Evolutionary conservation across 2,113 vertebrate genomes (phyloP).

Genomic region (Rhabdornis inornatus): DNA sequence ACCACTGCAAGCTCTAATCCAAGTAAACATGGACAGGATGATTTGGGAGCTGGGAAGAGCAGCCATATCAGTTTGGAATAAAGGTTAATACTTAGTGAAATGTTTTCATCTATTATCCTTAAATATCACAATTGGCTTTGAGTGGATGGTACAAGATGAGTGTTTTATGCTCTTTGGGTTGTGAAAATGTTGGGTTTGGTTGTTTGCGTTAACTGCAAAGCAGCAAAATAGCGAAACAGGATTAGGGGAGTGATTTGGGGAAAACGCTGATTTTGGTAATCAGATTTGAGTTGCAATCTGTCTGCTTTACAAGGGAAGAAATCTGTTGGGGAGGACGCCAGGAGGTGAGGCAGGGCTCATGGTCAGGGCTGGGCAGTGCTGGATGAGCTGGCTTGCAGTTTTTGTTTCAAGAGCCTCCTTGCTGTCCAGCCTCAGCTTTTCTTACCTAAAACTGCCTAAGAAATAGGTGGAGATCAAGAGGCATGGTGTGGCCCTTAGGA

Average conservation of each 20-base stretch:
- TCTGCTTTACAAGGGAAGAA: neutral
- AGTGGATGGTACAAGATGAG: neutral
- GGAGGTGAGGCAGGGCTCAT: neutral
- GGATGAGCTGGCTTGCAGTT: neutral
- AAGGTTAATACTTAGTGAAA: neutral
- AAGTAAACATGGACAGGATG: neutral
- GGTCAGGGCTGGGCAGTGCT: neutral
- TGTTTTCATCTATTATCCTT: neutral
- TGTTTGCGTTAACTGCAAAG: neutral
- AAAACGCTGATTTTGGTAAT: neutral
- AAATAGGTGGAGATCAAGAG: neutral
- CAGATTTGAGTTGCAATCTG: constrained; percentile 31
- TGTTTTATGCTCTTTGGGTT: neutral
- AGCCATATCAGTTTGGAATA: neutral
- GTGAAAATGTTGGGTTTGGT: neutral
- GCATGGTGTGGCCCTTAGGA: neutral
- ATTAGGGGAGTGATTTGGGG: constrained; percentile 26
- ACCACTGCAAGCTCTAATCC: neutral
- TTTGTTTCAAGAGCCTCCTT: neutral
- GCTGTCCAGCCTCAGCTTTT: neutral
- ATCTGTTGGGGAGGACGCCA: neutral
- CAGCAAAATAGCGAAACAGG: neutral
- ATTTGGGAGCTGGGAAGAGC: neutral
- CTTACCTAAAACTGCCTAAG: neutral
- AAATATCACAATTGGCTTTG: neutral